A percentile compares a stretch with the other conserved stretches of the same genome.
phyloP scores from a whole-genome alignment of 2,797 vertebrate species.

The Bucorvus abyssinicus region DNA sequence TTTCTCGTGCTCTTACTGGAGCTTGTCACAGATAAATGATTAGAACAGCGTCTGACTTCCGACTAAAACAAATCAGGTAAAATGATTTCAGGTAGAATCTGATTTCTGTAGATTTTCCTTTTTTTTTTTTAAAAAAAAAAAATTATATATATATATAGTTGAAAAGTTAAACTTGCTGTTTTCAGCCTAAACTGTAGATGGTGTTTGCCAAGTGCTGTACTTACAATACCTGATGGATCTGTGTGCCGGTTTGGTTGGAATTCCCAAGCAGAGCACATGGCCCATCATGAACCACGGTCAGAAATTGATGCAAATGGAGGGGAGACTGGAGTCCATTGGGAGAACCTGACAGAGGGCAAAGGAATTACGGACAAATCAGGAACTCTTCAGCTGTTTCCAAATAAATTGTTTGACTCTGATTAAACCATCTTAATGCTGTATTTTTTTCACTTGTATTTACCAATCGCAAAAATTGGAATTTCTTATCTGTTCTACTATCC shows the following conservation, averaged over 20 bases:
- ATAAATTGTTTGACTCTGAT: background rate
- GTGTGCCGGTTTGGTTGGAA: fast-evolving
- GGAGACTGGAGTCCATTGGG: background rate
- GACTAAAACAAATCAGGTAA: background rate
- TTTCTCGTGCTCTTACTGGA: background rate
- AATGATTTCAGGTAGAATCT: background rate
- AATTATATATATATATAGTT: background rate
- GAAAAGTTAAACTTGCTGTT: background rate
- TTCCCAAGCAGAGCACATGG: background rate
- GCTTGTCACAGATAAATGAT: background rate
- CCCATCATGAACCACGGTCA: background rate
- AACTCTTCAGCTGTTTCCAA: background rate
- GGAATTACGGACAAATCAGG: background rate
- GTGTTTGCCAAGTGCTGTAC: fast-evolving
- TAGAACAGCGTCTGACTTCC: background rate
- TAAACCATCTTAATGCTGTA: fast-evolving
- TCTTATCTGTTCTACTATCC: background rate
- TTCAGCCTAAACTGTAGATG: background rate
- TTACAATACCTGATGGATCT: background rate
- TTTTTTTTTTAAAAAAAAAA: background rate
- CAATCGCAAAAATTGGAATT: background rate
- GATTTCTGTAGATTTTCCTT: background rate
- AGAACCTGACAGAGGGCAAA: background rate
- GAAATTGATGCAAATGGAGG: background rate
- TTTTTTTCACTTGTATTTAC: background rate